These are phyloP conservation scores for Chaenogobius annularis DNA, from an alignment of 2,113 vertebrate species.

Conservation along the genomic window DNA sequence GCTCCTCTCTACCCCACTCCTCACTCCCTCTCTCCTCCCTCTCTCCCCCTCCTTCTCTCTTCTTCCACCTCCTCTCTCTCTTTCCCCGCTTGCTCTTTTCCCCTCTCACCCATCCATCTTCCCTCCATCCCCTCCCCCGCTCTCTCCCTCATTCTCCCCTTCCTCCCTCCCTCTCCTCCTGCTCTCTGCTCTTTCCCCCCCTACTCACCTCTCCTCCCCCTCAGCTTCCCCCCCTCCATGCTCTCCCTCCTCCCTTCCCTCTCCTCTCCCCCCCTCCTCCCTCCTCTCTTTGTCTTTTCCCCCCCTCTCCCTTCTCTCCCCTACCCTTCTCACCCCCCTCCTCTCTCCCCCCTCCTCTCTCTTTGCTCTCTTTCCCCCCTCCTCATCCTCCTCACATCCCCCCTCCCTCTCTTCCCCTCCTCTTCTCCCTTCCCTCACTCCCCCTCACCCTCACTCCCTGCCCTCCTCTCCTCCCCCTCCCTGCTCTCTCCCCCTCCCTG, in stretches of 20 bases:
- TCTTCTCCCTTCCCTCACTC: neutral
- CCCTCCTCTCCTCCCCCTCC: neutral
- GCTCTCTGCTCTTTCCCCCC: neutral
- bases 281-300: neutral
- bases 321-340: neutral
- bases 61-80: too few species aligned
- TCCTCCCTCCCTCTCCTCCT: too few species aligned
- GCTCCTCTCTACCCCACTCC: too few species aligned
- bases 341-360: neutral
- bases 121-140: too few species aligned
- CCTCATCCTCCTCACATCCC: too few species aligned
- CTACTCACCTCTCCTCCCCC: conserved; percentile 63
- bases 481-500: neutral
- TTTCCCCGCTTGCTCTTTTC: too few species aligned
- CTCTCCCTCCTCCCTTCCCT: neutral
- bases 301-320: neutral
- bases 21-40: too few species aligned
- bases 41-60: too few species aligned
- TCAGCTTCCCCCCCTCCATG: neutral
- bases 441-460: neutral
- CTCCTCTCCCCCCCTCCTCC: too few species aligned
- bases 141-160: too few species aligned
- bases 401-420: neutral
- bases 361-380: neutral
- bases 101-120: too few species aligned